Conservation (phyloP, 2,888 invertebrate species). For the Pseudanteris insignis region DNA sequence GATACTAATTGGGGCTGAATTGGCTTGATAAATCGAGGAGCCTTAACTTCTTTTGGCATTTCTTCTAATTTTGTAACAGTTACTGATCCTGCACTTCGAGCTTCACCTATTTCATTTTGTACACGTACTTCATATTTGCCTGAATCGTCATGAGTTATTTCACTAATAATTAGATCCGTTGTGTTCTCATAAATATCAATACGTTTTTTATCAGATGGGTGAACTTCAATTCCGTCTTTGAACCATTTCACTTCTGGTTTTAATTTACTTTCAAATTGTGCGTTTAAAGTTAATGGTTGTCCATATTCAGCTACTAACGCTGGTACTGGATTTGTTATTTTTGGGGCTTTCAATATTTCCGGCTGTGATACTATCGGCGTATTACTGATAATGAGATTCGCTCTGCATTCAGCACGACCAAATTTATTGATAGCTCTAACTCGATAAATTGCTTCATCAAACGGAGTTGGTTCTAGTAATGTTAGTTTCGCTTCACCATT, state of each 20-base stretch:
- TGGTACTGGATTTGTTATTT: constrained; percentile 80
- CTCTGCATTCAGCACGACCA: constrained; percentile 78
- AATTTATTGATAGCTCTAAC: constrained; percentile 78
- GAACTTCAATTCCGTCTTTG: constrained; percentile 82
- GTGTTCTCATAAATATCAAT: constrained; percentile 72
- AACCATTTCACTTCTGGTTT: constrained; percentile 84
- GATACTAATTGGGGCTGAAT: constrained; percentile 76
- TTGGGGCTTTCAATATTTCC: constrained; percentile 73
- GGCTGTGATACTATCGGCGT: constrained; percentile 68
- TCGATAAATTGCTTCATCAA: constrained; percentile 76
- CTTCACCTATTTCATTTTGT: constrained; percentile 80
- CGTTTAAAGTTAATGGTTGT: constrained; percentile 75
- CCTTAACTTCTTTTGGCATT: constrained; percentile 69
- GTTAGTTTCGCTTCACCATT: constrained; percentile 74
- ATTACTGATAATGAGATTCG: constrained; percentile 74
- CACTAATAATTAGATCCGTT: constrained; percentile 74
- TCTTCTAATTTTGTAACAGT: constrained; percentile 74
- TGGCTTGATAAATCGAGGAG: constrained; percentile 79
- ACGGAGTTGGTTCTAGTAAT: constrained; percentile 72
- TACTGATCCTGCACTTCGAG: constrained; percentile 84
- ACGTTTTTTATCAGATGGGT: constrained; percentile 71
- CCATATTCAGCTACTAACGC: constrained; percentile 77
- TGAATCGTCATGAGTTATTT: constrained; percentile 77
- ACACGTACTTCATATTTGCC: constrained; percentile 90
- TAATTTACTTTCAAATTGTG: constrained; percentile 78